Base-by-base conservation (phyloP, 1,140 invertebrate species). In the Apis laboriosa region DNA sequence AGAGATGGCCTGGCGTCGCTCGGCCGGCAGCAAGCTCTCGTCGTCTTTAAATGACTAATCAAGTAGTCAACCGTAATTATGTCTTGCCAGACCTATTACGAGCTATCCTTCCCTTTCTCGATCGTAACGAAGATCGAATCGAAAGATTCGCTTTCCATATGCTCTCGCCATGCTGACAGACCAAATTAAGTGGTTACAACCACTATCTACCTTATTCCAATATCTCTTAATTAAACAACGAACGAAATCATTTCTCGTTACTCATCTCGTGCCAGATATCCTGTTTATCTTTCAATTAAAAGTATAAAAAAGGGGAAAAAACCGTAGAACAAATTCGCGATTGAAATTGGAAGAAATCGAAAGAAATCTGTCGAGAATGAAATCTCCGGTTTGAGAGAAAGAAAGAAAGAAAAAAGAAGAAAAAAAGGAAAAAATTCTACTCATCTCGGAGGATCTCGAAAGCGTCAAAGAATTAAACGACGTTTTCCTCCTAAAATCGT, bases 21-120 rank as follows among this genome's bases (percentile, higher is more conserved):
- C 34, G 64, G 34, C 51, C 43, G 24, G 9, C 72, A 68, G n/a
- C 43, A 21, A 19, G 2, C 61, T 28, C 61, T 24, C 63, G 43
- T 71, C n/a, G 17, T 24, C 49, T 66, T 73, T 77, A 78, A 83
- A 79, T 79, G 53, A 83, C 82, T 79, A 83, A 83, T 83, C 77
- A 70, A 83, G 68, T 66, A 56, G 82, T 72, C 82, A 28, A 11
- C 70, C 68, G 61, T 83, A 79, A 83, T 83, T 72, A 77, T 63
- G 68, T 60, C 81, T 70, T 15, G 49, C 28, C 74, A 8, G 49
- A 55, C 24, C 34, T 34, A 19, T 70, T 63, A 67, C 19, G 15
- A 21, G 61, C 63, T n/a, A 60, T 51, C 63, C n/a, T 24, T 66
- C 11, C 63, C 49, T 5, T 34, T 76, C 34, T 49, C 58, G 28